Evolutionary conservation across 2,888 invertebrate species (phyloP).

Genomic region (Brachylomia viminalis): DNA sequence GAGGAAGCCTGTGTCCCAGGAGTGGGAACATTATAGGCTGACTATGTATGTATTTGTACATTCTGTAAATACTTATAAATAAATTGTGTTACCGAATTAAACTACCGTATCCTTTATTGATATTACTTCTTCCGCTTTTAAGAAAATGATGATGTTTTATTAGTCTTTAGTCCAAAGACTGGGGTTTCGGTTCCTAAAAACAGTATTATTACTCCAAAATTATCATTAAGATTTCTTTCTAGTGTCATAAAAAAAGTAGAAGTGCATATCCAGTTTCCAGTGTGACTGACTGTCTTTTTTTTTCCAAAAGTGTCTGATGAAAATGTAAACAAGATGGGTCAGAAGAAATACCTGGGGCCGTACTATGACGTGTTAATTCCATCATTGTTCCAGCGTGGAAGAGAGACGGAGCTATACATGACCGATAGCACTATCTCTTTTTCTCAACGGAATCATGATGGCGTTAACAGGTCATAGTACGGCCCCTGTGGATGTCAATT

Average conservation of each 20-base stretch:
- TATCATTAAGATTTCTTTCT: background rate
- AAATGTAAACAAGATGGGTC: background rate
- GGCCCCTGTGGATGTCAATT: background rate
- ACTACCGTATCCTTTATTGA: background rate
- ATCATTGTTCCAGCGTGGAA: too few relatives aligned
- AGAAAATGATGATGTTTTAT: background rate
- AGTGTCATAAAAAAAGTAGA: too few relatives aligned
- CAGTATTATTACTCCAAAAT: too few relatives aligned
- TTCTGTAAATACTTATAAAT: too few relatives aligned
- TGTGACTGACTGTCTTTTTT: background rate
- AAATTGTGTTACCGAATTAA: slow-evolving; percentile 16
- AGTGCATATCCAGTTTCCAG: background rate
- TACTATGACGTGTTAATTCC: too few relatives aligned
- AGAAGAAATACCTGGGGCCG: background rate
- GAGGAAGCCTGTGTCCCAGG: too few relatives aligned
- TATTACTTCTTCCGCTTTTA: background rate
- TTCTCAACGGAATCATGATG: too few relatives aligned
- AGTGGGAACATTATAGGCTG: too few relatives aligned
- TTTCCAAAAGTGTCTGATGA: background rate
- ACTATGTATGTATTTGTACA: too few relatives aligned
- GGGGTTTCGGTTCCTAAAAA: background rate
- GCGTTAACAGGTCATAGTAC: too few relatives aligned
- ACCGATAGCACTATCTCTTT: too few relatives aligned
- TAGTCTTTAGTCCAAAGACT: background rate
- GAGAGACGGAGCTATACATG: too few relatives aligned